phyloP scores from a whole-genome alignment of 2,113 vertebrate genomes.

The Struthidea cinerea region DNA sequence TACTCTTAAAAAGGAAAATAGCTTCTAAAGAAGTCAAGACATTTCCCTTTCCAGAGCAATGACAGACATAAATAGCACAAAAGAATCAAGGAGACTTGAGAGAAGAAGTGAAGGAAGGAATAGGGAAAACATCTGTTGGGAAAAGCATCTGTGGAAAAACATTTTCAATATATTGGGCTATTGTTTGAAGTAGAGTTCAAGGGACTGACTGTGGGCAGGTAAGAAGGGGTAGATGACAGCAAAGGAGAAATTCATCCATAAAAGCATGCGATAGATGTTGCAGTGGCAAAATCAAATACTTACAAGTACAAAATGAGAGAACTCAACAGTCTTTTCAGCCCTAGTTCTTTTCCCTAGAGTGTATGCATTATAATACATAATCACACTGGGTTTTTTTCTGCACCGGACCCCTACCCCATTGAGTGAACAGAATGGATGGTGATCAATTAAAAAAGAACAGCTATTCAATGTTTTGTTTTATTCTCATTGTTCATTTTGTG shows the following conservation, averaged over 20 bases:
- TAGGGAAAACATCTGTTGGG: not conserved
- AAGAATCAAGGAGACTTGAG: not conserved
- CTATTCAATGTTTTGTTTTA: slow-evolving; percentile 50
- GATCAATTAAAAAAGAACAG: slow-evolving; percentile 36
- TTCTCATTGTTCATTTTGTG: slow-evolving; percentile 29
- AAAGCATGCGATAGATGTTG: not conserved
- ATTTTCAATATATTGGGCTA: not conserved
- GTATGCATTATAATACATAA: not conserved
- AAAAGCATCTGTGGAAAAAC: not conserved
- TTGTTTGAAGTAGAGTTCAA: not conserved
- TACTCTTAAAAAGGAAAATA: not conserved
- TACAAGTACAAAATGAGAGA: not conserved
- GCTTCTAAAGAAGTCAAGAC: not conserved
- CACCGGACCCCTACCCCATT: not conserved
- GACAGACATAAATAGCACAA: not conserved
- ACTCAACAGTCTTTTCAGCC: not conserved
- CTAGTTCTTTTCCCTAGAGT: not conserved
- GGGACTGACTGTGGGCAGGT: not conserved
- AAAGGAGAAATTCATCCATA: not conserved
- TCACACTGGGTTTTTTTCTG: not conserved
- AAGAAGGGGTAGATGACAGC: not conserved
- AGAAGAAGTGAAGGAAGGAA: not conserved
- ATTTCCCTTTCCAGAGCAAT: not conserved
- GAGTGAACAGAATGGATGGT: slow-evolving; percentile 21
- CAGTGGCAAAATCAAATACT: not conserved